A percentile compares a stretch with the other conserved stretches of the same genome.
Conservation (phyloP, 53 echinoderm and acorn worm genomes). For the Pentamera pediparva region DNA sequence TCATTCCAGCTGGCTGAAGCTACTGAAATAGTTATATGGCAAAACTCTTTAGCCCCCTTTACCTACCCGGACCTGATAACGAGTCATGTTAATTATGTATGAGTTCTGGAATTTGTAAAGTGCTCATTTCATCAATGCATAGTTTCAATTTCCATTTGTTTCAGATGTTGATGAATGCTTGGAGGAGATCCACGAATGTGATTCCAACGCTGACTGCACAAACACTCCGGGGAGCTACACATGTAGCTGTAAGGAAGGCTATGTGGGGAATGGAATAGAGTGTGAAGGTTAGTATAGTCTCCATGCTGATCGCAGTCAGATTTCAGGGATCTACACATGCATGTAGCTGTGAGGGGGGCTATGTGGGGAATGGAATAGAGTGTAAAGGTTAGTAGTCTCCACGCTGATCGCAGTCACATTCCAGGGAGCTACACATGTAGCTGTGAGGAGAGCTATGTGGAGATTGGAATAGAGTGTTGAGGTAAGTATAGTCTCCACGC, state of each 20-base stretch:
- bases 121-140: neutral
- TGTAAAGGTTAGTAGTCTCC: no score
- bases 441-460: conserved; percentile 11
- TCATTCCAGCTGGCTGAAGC: no score
- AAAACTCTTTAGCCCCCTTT: no score
- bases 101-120: neutral
- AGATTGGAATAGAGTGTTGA: neutral
- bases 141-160: neutral
- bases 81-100: neutral
- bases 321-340: no score
- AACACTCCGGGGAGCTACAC: neutral
- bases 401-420: conserved; percentile 14
- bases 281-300: neutral
- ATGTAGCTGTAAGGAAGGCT: conserved; percentile 24
- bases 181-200: conserved; percentile 8
- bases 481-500: neutral
- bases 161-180: conserved; percentile 31
- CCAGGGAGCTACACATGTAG: conserved; percentile 1
- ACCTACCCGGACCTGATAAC: no score
- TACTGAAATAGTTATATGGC: no score
- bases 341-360: no score
- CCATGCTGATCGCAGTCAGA: neutral
- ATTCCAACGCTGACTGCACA: conserved; percentile 25
- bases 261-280: neutral
- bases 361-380: no score